Base-by-base conservation (phyloP, 2,113 vertebrate species). In the Labeo rohita region DNA sequence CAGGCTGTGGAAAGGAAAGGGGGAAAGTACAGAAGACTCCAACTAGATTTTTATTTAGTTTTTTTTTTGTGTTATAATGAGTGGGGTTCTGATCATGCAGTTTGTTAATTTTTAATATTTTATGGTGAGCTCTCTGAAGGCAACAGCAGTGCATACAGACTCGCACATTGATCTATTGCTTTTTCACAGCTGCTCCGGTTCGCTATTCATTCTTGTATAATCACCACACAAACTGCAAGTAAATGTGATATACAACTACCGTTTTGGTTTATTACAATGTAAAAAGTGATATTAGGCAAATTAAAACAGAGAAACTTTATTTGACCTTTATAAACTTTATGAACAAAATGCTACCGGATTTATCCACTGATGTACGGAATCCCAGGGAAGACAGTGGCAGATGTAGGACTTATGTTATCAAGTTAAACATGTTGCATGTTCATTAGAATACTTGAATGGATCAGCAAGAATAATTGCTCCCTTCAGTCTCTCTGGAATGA, bases 401-500 rank as follows among this genome's bases (percentile, higher is more conserved):
- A 49, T 45, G 39, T 23, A 49, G 72, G 45, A 74, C 7, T 74
- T 23, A 49, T n/a, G 72, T 74, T 49, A 49, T 49, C 8, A 23
- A 49, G 12, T n/a, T 49, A 49, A 74, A 74, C 23, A 74, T 15
- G 11, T 49, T 50, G 6, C 45, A 28, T 75, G 73, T 15, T 75
- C 12, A 28, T 28, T 50, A 7, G 73, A 75, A 50, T 50, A 50
- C 73, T 75, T 49, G n/a, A 15, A 23, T 28, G 4, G 45, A 45
- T 75, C 73, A 75, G 11, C n/a, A 75, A 50, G 21, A 75, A 50
- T 50, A 23, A 75, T 49, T 50, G 73, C 47, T 75, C 6, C 73
- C n/a, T 75, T 75, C 73, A 75, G 23, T 75, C 45, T 50, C 45
- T 49, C 45, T 23, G 45, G 23, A 50, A 75, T 45, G 12, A 75